These are phyloP conservation scores for Diabrotica undecimpunctata DNA, from an alignment of 1,140 invertebrate species.

Conservation along the genomic window DNA sequence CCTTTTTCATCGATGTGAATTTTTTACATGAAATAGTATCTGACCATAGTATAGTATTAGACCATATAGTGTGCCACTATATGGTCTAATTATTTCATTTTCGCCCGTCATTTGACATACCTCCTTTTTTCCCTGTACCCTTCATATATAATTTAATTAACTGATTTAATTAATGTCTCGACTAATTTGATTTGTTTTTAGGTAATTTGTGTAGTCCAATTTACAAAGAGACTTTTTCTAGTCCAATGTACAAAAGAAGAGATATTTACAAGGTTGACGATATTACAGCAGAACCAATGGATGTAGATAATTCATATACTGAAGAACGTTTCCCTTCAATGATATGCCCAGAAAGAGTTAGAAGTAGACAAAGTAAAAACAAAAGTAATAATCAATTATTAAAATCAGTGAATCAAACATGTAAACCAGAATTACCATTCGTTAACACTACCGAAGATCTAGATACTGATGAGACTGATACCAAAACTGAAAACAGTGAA, in stretches of 20 bases:
- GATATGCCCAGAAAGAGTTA: background rate
- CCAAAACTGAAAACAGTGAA: background rate
- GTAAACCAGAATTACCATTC: background rate
- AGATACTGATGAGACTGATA: background rate
- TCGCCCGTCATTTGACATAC: too few species aligned
- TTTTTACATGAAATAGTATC: too few species aligned
- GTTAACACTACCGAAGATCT: background rate
- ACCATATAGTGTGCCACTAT: too few species aligned
- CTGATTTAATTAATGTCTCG: background rate
- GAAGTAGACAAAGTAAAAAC: too few species aligned
- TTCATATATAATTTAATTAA: background rate
- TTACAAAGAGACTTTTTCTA: too few species aligned
- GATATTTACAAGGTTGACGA: background rate
- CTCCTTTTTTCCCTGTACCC: too few species aligned
- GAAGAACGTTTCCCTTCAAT: conserved; percentile 5
- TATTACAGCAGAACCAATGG: conserved; percentile 7
- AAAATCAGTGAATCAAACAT: background rate
- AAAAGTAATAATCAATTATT: background rate
- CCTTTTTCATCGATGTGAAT: too few species aligned
- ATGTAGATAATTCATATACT: conserved; percentile 9
- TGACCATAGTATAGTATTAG: too few species aligned
- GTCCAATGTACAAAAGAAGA: too few species aligned
- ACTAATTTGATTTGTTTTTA: background rate
- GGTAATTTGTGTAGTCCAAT: background rate
- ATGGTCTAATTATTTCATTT: too few species aligned